A percentile compares a stretch with the other conserved stretches of the same genome.
phyloP scores from a whole-genome alignment of 1,140 invertebrate genomes.

The Drosophila lowei region DNA sequence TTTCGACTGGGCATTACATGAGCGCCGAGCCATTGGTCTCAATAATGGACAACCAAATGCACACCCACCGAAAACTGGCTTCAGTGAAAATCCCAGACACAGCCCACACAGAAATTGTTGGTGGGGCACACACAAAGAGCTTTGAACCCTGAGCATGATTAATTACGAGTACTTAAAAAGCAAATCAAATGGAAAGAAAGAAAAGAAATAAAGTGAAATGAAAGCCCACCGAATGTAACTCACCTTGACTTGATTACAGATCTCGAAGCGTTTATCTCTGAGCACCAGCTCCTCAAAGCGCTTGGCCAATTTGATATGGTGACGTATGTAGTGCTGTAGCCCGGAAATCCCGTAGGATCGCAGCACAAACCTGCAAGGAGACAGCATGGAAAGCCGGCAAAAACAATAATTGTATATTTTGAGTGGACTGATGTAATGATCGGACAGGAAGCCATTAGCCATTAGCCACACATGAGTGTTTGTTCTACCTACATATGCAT shows the following conservation, averaged over 20 bases:
- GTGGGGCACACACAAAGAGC: constrained; percentile 48
- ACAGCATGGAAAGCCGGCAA: background rate
- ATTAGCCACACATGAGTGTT: background rate
- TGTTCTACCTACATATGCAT: background rate
- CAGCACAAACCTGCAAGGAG: constrained; percentile 90
- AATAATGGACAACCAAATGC: constrained; percentile 6
- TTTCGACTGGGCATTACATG: constrained; percentile 44
- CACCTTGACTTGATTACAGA: constrained; percentile 98
- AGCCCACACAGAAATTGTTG: constrained; percentile 5
- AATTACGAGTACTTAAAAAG: constrained; percentile 42
- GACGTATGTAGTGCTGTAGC: constrained; percentile 95
- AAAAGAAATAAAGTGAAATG: constrained; percentile 24
- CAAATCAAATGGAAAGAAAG: background rate
- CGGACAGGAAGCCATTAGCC: constrained; percentile 1
- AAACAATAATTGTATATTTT: too few species aligned
- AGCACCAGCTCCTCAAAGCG: constrained; percentile 93
- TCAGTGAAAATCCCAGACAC: constrained; percentile 29
- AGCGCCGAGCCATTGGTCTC: background rate
- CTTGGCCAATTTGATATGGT: constrained; percentile 96
- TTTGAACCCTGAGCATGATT: constrained; percentile 68
- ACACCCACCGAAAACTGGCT: constrained; percentile 21
- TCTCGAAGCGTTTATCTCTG: constrained; percentile 95
- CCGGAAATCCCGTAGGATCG: constrained; percentile 97
- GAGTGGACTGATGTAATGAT: too few species aligned
- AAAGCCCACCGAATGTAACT: constrained; percentile 60